phyloP scores from a whole-genome alignment of 2,888 invertebrate genomes.

The Eutolmus rufibarbis region DNA sequence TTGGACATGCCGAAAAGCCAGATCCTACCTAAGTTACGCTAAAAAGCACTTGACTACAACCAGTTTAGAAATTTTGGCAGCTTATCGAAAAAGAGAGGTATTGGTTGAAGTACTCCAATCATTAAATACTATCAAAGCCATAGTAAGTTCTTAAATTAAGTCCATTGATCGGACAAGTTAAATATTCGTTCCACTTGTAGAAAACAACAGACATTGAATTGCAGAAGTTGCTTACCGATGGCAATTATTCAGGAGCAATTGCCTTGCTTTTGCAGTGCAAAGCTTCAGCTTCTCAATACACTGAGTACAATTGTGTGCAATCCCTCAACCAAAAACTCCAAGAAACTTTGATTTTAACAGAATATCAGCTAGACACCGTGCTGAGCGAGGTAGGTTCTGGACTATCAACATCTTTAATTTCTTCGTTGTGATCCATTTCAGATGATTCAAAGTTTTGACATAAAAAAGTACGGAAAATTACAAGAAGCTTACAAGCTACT shows the following conservation, averaged over 20 bases:
- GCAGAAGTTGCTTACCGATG: constrained; percentile 79
- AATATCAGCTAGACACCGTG: constrained; percentile 88
- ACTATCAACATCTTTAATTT: not conserved
- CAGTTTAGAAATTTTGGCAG: constrained; percentile 88
- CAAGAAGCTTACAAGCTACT: constrained; percentile 87
- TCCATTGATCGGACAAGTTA: not conserved
- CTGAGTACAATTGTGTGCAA: constrained; percentile 90
- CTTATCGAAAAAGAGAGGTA: constrained; percentile 87
- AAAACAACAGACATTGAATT: constrained; percentile 86
- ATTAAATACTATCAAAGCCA: constrained; percentile 79
- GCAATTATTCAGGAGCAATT: constrained; percentile 89
- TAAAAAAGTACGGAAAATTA: constrained; percentile 79
- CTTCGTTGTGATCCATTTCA: constrained; percentile 41
- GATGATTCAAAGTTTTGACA: constrained; percentile 74
- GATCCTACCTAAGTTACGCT: constrained; percentile 76
- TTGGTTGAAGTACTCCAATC: constrained; percentile 81
- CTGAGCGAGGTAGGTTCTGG: constrained; percentile 73
- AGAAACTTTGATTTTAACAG: constrained; percentile 89
- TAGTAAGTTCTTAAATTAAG: constrained; percentile 58
- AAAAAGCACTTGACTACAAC: constrained; percentile 84
- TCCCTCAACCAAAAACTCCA: constrained; percentile 86
- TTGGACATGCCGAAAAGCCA: constrained; percentile 74
- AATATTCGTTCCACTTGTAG: constrained; percentile 57
- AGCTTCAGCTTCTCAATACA: constrained; percentile 82
- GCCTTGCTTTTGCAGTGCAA: constrained; percentile 88